Percentiles rank a stretch among this genome's conserved stretches.
phyloP scores from a whole-genome alignment of 2,888 invertebrate species.

The Ametastegia equiseti region DNA sequence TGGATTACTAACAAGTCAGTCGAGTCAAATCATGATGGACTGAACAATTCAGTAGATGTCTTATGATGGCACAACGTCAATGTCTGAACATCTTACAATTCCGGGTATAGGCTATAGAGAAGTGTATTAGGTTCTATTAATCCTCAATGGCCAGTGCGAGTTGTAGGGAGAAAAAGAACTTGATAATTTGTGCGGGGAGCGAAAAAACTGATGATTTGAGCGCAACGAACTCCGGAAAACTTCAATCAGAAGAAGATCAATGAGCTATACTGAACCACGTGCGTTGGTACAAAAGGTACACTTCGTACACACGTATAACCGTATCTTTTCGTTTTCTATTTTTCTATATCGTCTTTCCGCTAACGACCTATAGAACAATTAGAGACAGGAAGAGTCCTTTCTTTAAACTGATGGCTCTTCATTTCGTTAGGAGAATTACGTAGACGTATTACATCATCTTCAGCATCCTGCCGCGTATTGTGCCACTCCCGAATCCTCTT shows the following conservation, averaged over 20 bases:
- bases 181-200: constrained; percentile 1
- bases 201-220: constrained; percentile 13
- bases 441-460: not conserved
- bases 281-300: not conserved
- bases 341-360: not conserved
- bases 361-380: constrained; percentile 26
- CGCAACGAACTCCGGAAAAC: constrained; percentile 43
- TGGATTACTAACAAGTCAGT: too few relatives aligned
- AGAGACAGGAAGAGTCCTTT: constrained; percentile 35
- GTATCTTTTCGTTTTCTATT: not conserved
- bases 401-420: not conserved
- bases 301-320: not conserved
- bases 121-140: not conserved
- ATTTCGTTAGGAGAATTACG: not conserved
- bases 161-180: not conserved
- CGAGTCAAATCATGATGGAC: not conserved
- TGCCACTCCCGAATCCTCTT: not conserved
- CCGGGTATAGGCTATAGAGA: too few relatives aligned
- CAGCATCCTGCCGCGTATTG: not conserved
- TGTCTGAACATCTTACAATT: too few relatives aligned
- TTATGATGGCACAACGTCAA: too few relatives aligned
- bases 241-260: constrained; percentile 42
- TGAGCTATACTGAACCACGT: constrained; percentile 30
- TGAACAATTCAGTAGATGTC: not conserved
- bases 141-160: not conserved